Base-by-base conservation (phyloP, 1,140 invertebrate genomes). In the Drosophila miranda region DNA sequence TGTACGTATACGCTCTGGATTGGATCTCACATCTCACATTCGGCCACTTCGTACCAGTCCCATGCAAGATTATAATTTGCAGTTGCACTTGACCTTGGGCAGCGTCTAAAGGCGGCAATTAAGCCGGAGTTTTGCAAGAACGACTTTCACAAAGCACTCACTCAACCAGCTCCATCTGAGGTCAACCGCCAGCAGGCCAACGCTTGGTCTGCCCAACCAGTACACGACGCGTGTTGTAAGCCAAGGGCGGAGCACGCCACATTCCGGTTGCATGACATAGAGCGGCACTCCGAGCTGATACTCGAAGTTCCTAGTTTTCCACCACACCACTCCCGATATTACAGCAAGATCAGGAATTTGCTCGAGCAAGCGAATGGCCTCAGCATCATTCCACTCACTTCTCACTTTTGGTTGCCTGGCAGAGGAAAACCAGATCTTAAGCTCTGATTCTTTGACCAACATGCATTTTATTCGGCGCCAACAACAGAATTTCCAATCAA, bases 11-110 rank as follows among this genome's bases (percentile, higher is more conserved):
- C 53, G 49, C 58, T 55, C 21, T 42, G 51, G 58, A 63, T 63
- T 73, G 44, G 56, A 46, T 56, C 41, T 57, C 56, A 26, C 23
- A 26, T 26, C 23, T 5, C 5, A 62, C 41, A 67, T 77, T 67
- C 54, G 54, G 11, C 11, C 34, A 13, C 3, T 38, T 38, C 34
- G 34, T 4, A 38, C 53, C 41, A 55, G 46, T 68, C 21, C 9
- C 42, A 67, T 68, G 63, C 70, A 56, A 61, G 60, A 48, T 51
- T 78, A 64, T 86, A 87, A 87, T 87, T 87, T 81, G 74, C 81
- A 81, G 83, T 87, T 89, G 86, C 81, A 89, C 86, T 89, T 89
- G 86, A 89, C 86, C 86, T 89, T 89, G 77, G 68, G 63, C 45
- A 26, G 46, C 56, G 11, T 13, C 60, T 51, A 56, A 51, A 81